Evolutionary conservation across 2,797 vertebrate species (phyloP).

Genomic region (Sebastes nivosus): DNA sequence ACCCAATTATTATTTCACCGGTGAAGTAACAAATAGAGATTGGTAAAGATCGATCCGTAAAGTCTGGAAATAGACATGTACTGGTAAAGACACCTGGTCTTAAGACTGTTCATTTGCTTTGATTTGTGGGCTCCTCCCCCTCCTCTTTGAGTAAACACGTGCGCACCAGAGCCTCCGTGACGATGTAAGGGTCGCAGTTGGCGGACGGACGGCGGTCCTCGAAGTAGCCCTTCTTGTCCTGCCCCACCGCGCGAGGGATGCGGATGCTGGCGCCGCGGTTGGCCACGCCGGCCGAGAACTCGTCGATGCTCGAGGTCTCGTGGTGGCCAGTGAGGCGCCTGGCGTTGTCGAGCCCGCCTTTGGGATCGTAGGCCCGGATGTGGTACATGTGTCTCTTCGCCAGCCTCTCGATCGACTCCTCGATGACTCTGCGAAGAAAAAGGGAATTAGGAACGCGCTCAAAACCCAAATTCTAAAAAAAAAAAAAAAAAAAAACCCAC

Average conservation of each 20-base stretch:
- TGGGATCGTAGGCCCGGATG: conserved; percentile 94
- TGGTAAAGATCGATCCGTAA: neutral
- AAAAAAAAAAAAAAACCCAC: neutral
- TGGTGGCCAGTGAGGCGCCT: conserved; percentile 91
- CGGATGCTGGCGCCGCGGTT: conserved; percentile 94
- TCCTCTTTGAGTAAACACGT: conserved; percentile 92
- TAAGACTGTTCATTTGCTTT: conserved; percentile 70
- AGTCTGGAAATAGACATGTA: conserved; percentile 18
- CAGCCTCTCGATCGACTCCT: conserved; percentile 91
- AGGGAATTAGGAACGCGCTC: neutral
- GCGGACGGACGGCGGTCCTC: conserved; percentile 96
- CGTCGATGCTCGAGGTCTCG: conserved; percentile 93
- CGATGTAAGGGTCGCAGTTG: conserved; percentile 93
- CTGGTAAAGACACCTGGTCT: neutral
- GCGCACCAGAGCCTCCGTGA: conserved; percentile 93
- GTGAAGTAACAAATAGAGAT: conserved; percentile 9
- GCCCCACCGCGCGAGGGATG: conserved; percentile 90
- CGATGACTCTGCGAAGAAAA: conserved; percentile 83
- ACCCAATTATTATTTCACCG: conserved; percentile 4
- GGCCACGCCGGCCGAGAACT: conserved; percentile 94
- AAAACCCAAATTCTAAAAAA: neutral
- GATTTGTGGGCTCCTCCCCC: conserved; percentile 87
- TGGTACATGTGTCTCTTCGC: conserved; percentile 91
- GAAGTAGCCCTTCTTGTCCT: conserved; percentile 94
- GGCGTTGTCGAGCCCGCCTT: conserved; percentile 94